A percentile compares a stretch with the other conserved stretches of the same genome.
Conservation (phyloP, 2,888 invertebrate genomes). For the Erebia epiphron region DNA sequence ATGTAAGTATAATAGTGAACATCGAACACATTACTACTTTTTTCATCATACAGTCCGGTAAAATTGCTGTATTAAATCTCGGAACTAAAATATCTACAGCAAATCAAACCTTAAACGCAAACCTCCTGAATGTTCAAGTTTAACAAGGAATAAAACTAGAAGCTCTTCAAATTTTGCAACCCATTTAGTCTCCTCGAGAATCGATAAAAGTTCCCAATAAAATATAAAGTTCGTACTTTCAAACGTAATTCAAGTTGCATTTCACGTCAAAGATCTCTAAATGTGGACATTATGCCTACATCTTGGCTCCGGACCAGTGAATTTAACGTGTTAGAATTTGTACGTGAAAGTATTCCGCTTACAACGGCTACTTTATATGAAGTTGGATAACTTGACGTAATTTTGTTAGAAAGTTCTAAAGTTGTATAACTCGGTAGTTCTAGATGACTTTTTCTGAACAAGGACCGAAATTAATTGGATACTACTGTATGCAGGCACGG, state of each 20-base stretch:
- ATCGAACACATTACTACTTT: no score
- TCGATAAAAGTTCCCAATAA: constrained; percentile 18
- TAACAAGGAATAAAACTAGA: constrained; percentile 7
- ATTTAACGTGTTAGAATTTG: constrained; percentile 40
- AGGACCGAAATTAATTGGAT: constrained; percentile 42
- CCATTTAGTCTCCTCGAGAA: constrained; percentile 16
- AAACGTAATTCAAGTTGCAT: constrained; percentile 31
- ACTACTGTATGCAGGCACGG: constrained; percentile 38
- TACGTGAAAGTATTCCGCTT: constrained; percentile 41
- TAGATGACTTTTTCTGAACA: constrained; percentile 34
- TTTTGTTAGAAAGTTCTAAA: constrained; percentile 38
- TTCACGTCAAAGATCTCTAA: constrained; percentile 36
- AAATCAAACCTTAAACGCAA: constrained; percentile 1
- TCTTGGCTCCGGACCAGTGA: constrained; percentile 40
- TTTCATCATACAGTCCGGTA: not conserved
- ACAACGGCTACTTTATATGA: constrained; percentile 38
- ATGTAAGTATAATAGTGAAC: no score
- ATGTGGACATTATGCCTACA: constrained; percentile 39
- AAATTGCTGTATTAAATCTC: not conserved
- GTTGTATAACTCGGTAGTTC: constrained; percentile 33
- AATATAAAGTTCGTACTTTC: constrained; percentile 21
- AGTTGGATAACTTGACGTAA: constrained; percentile 40
- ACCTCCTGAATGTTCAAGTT: not conserved
- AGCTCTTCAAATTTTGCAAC: constrained; percentile 18
- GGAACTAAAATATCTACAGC: not conserved